Conservation (phyloP, 2,113 vertebrate genomes). For the Conger conger region DNA sequence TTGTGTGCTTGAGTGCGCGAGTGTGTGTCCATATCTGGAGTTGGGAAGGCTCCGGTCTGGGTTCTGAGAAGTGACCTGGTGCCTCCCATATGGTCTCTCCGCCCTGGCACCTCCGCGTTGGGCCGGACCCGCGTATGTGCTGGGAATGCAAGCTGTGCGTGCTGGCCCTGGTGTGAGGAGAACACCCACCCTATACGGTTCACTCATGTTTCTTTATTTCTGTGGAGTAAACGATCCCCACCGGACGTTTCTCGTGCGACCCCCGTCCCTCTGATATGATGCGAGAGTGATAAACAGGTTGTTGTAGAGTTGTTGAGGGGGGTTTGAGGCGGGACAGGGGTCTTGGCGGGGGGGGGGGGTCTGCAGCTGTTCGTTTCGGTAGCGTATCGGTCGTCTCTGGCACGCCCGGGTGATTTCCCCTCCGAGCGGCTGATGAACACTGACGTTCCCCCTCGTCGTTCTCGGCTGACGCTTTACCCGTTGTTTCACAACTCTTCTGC, state of each 20-base stretch:
- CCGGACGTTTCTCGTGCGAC: not conserved
- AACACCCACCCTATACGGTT: not conserved
- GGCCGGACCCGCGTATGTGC: not conserved
- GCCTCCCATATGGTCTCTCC: not conserved
- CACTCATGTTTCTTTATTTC: not conserved
- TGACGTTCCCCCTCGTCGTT: constrained; percentile 64
- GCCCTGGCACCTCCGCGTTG: not conserved
- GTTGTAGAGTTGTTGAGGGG: not conserved
- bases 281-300: not conserved
- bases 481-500: not conserved
- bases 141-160: not conserved
- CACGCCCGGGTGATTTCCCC: constrained; percentile 55
- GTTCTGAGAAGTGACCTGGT: not conserved
- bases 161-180: not conserved
- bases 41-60: not conserved
- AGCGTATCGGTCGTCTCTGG: constrained; percentile 46
- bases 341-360: constrained; percentile 54
- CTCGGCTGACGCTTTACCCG: constrained; percentile 35
- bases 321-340: not conserved
- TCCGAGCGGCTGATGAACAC: constrained; percentile 63
- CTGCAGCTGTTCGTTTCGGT: constrained; percentile 57
- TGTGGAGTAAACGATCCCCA: not conserved
- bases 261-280: not conserved
- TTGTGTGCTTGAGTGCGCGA: too few relatives aligned
- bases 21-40: not conserved